phyloP scores from a whole-genome alignment of 2,888 invertebrate species.

The Dromius quadrimaculatus region DNA sequence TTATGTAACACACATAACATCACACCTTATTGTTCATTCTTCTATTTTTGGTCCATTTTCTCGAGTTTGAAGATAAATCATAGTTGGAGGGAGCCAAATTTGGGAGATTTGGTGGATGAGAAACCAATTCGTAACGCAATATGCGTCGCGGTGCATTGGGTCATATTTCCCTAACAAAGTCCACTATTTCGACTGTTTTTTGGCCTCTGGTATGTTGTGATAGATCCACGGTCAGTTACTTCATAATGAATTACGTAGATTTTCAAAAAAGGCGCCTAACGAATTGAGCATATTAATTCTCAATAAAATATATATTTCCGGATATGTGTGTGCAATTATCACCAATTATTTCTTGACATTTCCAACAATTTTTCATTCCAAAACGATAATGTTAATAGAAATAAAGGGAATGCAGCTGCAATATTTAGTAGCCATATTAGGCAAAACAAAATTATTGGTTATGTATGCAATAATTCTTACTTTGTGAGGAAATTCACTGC shows the following conservation, averaged over 20 bases:
- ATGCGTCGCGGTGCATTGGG: no score
- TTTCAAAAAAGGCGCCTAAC: constrained; percentile 10
- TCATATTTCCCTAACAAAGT: no score
- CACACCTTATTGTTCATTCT: no score
- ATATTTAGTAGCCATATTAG: constrained; percentile 24
- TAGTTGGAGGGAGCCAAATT: no score
- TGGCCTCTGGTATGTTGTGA: no score
- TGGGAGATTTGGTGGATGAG: no score
- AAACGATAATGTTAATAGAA: constrained; percentile 25
- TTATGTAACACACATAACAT: constrained; percentile 6
- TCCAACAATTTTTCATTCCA: constrained; percentile 22
- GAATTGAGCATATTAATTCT: constrained; percentile 16
- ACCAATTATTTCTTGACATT: constrained; percentile 28
- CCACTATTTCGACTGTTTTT: no score
- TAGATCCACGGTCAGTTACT: no score
- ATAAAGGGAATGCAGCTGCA: constrained; percentile 20
- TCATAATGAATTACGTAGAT: no score
- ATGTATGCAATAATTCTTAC: constrained; percentile 17
- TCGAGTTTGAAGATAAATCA: no score
- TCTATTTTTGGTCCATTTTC: no score
- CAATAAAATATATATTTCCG: constrained; percentile 25
- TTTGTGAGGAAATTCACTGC: constrained; percentile 11
- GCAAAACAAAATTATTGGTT: constrained; percentile 36
- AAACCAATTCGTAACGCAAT: no score
- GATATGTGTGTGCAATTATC: constrained; percentile 31